Percentiles rank a stretch among this genome's conserved stretches.
These are phyloP conservation scores for Leptodirus hochenwartii DNA, from an alignment of 2,888 invertebrate species.

Conservation along the genomic window DNA sequence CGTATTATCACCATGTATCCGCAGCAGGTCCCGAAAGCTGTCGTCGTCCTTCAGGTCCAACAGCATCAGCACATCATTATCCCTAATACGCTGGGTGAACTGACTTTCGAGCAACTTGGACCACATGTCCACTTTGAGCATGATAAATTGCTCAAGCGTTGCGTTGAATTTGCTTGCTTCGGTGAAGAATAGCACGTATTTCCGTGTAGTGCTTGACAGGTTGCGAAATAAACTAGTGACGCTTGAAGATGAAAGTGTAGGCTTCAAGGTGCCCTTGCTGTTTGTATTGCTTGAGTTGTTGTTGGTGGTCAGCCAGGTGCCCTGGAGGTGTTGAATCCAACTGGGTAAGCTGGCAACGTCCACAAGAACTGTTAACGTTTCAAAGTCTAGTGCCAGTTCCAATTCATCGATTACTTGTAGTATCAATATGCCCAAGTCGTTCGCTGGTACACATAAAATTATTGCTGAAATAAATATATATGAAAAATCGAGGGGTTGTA, in stretches of 20 bases:
- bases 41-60: conserved; percentile 22
- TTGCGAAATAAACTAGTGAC: conserved; percentile 9
- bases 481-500: too few relatives aligned
- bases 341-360: conserved; percentile 27
- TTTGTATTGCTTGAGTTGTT: not conserved
- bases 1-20: conserved; percentile 16
- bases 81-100: too few relatives aligned
- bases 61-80: conserved; percentile 18
- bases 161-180: conserved; percentile 14
- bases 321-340: conserved; percentile 16
- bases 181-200: conserved; percentile 20
- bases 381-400: conserved; percentile 25
- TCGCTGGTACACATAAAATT: conserved; percentile 32
- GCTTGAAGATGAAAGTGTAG: conserved; percentile 1
- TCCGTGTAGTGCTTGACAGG: conserved; percentile 18
- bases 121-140: too few relatives aligned
- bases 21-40: conserved; percentile 19
- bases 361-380: conserved; percentile 27
- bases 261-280: conserved; percentile 4
- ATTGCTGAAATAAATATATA: conserved; percentile 30
- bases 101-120: too few relatives aligned
- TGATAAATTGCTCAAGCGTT: too few relatives aligned
- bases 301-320: not conserved
- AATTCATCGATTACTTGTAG: conserved; percentile 27
- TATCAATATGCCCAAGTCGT: conserved; percentile 24